phyloP scores from a whole-genome alignment of 2,113 vertebrate genomes.

The Macrotus californicus region DNA sequence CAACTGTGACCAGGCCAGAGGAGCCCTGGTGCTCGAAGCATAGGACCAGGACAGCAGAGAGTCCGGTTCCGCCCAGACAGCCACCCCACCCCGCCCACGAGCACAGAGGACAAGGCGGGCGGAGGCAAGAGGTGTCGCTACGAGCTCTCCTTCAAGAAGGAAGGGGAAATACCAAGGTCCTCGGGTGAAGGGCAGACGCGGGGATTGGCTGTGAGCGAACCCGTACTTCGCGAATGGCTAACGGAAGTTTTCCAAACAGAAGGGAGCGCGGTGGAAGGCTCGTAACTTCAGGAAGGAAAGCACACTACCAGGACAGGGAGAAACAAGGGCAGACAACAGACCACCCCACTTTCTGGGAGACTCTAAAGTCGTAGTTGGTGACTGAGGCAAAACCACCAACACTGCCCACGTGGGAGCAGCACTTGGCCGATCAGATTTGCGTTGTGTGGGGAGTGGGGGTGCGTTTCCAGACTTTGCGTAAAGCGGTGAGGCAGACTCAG shows the following conservation, averaged over 20 bases:
- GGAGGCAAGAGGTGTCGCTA: neutral
- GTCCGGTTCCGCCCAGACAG: fast-evolving
- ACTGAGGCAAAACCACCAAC: neutral
- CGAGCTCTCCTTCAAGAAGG: neutral
- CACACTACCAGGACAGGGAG: neutral
- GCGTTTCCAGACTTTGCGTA: neutral
- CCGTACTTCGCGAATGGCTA: neutral
- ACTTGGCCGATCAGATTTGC: no score
- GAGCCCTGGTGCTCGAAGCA: no score
- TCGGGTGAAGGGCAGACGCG: neutral
- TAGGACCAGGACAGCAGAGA: neutral
- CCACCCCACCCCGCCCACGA: neutral
- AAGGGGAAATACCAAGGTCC: neutral
- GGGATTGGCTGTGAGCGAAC: neutral
- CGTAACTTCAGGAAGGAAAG: neutral
- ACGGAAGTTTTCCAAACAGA: neutral
- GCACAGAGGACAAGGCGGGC: no score
- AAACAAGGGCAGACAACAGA: neutral
- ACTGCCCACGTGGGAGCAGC: neutral
- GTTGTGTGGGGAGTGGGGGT: neutral
- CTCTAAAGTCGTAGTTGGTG: neutral
- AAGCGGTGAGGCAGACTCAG: neutral
- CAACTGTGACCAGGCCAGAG: no score
- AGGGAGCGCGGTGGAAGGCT: neutral
- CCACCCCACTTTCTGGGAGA: no score